These are phyloP conservation scores for Boulengeromyrus knoepffleri DNA, from an alignment of 2,113 vertebrate genomes.

Conservation along the genomic window DNA sequence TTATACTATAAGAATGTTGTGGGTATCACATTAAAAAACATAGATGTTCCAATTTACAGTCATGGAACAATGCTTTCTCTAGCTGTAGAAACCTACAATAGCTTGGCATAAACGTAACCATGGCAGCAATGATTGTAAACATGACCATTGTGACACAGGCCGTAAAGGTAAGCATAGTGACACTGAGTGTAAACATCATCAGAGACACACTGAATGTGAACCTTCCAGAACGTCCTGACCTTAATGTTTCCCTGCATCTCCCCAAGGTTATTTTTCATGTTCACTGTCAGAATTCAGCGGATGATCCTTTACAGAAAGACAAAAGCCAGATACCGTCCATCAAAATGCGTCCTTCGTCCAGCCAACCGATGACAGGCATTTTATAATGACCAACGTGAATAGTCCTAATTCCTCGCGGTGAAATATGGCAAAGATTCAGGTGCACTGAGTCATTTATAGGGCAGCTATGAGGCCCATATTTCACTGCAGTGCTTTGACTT, in stretches of 20 bases:
- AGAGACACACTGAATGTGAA: not conserved
- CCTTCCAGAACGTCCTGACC: not conserved
- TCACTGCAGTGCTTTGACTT: conserved; percentile 50
- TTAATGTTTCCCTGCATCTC: not conserved
- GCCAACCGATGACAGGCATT: conserved; percentile 34
- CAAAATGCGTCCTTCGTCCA: conserved; percentile 26
- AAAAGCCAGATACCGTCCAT: conserved; percentile 31
- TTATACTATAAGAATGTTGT: not conserved
- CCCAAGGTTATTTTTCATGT: not conserved
- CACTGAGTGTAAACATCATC: not conserved
- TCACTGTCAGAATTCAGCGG: not conserved
- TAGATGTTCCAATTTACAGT: not conserved
- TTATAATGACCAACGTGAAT: conserved; percentile 51
- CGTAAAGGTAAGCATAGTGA: not conserved
- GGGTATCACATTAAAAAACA: not conserved
- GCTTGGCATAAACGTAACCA: not conserved
- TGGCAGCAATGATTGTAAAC: not conserved
- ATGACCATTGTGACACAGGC: not conserved
- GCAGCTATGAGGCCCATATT: conserved; percentile 55
- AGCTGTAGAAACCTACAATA: not conserved
- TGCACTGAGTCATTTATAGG: conserved; percentile 48
- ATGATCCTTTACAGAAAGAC: not conserved
- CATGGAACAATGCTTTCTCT: not conserved
- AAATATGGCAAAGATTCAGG: conserved; percentile 47
- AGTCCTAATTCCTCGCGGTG: conserved; percentile 55